Evolutionary conservation across 1,140 invertebrate genomes (phyloP), one percentile per base, ranked within the genome.

Genomic region (Tribolium madens): DNA sequence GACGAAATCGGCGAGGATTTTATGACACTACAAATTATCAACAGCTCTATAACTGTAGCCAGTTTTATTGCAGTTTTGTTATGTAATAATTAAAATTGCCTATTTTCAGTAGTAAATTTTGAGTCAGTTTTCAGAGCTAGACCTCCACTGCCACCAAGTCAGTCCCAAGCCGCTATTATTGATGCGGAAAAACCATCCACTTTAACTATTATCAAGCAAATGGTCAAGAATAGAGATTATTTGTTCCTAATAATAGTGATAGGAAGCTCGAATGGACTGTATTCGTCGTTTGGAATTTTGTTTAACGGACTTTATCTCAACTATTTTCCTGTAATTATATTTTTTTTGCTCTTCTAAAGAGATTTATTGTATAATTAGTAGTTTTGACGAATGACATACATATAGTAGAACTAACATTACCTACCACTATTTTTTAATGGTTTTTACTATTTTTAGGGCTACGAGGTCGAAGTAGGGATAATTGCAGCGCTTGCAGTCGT

Each of bases 101-200:
- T n/a, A n/a, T 14, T 52, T 46, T 14, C n/a, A n/a, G n/a, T n/a
- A n/a, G n/a, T 7, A 13, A 78, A 72, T 76, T 60, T 74, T 9
- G 75, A 18, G 57, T 77, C 81, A 91, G 90, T 91, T 79, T 92
- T 93, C 82, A 84, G 88, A 75, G 87, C 89, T 21, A 85, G 85
- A 75, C 92, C 92, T 0, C 80, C 82, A 12, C 78, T 84, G 1
- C 91, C 92, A 9, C 91, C 92, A 2, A 91, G 88, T 83, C 78
- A 84, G 33, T 82, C 83, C 0, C 84, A 85, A 75, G 42, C 80
- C 2, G 73, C 75, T 52, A 50, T 79, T 6, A 18, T 77, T 1
- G 72, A 81, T 31, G 50, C 21, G 9, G 26, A 71, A 4, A 33
- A 71, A 64, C 33, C 71, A 2, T 53, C 26, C n/a, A 73, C 64